Evolutionary conservation across 2,113 vertebrate genomes (phyloP).

Genomic region (Nematolebias whitei): DNA sequence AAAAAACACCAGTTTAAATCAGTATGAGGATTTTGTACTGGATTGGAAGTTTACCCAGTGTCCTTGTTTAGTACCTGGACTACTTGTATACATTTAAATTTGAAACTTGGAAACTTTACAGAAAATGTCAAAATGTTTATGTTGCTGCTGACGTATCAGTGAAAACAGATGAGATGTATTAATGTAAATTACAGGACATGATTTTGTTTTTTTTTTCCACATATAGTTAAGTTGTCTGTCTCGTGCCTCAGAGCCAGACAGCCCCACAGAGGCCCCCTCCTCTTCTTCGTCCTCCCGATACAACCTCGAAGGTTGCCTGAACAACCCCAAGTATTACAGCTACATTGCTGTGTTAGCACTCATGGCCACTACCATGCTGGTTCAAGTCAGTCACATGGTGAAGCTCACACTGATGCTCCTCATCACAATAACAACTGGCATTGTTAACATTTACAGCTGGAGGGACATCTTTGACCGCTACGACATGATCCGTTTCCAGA

Average conservation of each 20-base stretch:
- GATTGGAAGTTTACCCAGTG: no score
- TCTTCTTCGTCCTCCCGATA: constrained; percentile 32
- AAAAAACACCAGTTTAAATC: neutral
- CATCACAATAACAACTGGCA: constrained; percentile 80
- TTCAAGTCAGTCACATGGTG: constrained; percentile 99
- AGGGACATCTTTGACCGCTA: constrained; percentile 88
- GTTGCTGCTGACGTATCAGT: neutral
- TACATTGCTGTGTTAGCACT: constrained; percentile 88
- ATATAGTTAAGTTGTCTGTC: constrained; percentile 89
- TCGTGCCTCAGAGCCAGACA: constrained; percentile 36
- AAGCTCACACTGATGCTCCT: constrained; percentile 94
- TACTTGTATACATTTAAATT: neutral
- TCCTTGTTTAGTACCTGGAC: no score
- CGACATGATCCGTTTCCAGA: constrained; percentile 82
- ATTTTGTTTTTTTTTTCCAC: constrained; percentile 23
- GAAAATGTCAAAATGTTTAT: no score
- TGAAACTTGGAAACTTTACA: no score
- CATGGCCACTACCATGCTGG: constrained; percentile 94
- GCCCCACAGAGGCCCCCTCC: constrained; percentile 51
- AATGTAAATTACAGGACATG: neutral
- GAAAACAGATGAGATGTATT: neutral
- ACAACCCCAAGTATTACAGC: constrained; percentile 94
- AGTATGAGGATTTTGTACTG: no score
- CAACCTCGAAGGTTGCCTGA: constrained; percentile 72
- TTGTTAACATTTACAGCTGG: constrained; percentile 91